Conservation (phyloP, 2,797 vertebrate species). For the Ibycter americanus region DNA sequence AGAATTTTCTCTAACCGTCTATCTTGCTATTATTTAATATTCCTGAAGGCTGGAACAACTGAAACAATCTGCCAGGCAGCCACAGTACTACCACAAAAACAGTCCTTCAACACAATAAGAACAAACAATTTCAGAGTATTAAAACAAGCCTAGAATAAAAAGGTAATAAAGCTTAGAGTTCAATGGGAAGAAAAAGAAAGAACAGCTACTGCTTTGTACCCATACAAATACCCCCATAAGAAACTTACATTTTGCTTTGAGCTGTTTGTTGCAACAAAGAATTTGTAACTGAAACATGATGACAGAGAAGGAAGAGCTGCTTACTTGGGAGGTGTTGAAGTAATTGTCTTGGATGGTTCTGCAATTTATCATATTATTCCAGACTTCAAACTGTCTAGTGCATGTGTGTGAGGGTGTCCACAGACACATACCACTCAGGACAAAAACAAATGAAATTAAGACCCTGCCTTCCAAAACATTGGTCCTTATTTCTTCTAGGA, state of each 20-base stretch:
- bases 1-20: not conserved
- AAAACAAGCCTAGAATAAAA: not conserved
- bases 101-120: not conserved
- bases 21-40: not conserved
- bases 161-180: not conserved
- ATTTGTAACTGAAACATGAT: not conserved
- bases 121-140: not conserved
- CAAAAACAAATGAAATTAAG: not conserved
- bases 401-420: not conserved
- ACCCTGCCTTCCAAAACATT: not conserved
- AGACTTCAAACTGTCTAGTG: not conserved
- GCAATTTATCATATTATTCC: not conserved
- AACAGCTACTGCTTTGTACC: not conserved
- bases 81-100: not conserved
- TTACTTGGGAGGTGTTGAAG: not conserved
- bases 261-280: not conserved
- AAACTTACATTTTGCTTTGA: not conserved
- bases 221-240: not conserved
- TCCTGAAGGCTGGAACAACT: not conserved
- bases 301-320: not conserved
- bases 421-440: not conserved
- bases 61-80: not conserved
- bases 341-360: not conserved
- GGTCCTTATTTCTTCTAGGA: not conserved
- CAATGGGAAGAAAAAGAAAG: not conserved